Percentiles rank a stretch among this genome's conserved stretches.
phyloP scores from a whole-genome alignment of 2,888 invertebrate species.

The Cheilosia vulpina region DNA sequence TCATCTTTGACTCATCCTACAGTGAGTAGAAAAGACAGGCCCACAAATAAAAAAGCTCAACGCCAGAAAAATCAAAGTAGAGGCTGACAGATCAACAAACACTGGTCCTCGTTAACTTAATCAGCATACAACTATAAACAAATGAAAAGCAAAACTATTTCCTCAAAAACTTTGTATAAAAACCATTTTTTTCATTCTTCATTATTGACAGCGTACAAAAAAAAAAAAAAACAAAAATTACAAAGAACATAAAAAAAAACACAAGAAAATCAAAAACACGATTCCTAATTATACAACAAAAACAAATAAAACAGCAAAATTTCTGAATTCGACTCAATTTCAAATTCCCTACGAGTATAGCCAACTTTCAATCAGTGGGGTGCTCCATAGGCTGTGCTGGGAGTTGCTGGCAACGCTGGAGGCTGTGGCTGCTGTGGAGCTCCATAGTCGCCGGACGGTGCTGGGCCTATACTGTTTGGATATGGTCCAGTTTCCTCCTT shows the following conservation, averaged over 20 bases:
- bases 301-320: conserved; percentile 57
- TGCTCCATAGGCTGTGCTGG: conserved; percentile 82
- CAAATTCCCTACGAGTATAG: conserved; percentile 16
- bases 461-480: conserved; percentile 82
- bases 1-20: no score
- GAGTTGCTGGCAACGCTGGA: conserved; percentile 80
- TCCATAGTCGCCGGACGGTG: conserved; percentile 81
- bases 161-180: conserved; percentile 46
- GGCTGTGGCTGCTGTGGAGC: conserved; percentile 80
- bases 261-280: conserved; percentile 30
- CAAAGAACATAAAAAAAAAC: conserved; percentile 43
- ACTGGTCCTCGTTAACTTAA: no score
- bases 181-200: conserved; percentile 57
- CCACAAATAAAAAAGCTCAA: no score
- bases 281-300: conserved; percentile 59
- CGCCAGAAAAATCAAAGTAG: no score
- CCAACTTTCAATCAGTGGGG: conserved; percentile 77
- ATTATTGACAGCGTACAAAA: conserved; percentile 36
- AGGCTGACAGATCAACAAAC: no score
- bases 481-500: conserved; percentile 83
- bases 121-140: no score
- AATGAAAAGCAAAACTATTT: conserved; percentile 1
- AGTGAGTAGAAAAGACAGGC: no score
- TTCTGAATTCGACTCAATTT: conserved; percentile 34
- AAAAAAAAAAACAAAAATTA: conserved; percentile 38